Evolutionary conservation across 2,113 vertebrate genomes (phyloP).

Genomic region (Phylloscopus trochiloides): DNA sequence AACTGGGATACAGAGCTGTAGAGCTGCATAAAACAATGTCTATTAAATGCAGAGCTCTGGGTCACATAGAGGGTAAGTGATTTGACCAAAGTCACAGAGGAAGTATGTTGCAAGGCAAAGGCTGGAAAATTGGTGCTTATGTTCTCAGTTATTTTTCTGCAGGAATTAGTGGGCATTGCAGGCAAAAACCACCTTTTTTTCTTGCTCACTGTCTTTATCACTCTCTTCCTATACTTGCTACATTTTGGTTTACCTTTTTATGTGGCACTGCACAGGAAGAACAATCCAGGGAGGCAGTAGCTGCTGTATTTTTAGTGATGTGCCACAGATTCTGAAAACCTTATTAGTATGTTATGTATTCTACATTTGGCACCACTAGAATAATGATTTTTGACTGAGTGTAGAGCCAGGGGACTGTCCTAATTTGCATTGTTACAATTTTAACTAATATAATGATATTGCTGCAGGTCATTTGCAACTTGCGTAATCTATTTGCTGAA

Average conservation of each 20-base stretch:
- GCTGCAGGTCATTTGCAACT: slow-evolving; percentile 17
- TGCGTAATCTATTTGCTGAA: background rate
- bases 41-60: background rate
- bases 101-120: background rate
- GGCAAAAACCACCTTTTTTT: background rate
- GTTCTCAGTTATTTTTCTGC: background rate
- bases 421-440: slow-evolving; percentile 58
- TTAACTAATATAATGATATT: slow-evolving; percentile 36
- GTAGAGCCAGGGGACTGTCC: background rate
- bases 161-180: background rate
- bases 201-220: background rate
- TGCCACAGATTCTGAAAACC: background rate
- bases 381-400: slow-evolving; percentile 35
- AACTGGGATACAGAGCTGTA: background rate
- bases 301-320: background rate
- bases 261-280: background rate
- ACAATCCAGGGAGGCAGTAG: background rate
- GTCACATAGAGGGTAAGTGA: background rate
- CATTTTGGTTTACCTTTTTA: background rate
- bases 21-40: background rate
- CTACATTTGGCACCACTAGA: background rate
- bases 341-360: background rate
- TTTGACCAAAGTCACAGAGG: background rate
- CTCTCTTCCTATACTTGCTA: background rate
- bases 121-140: background rate